Evolutionary conservation across 1,140 invertebrate species (phyloP), one percentile per base, ranked within the genome.

Genomic region (Drosophila bifasciata): DNA sequence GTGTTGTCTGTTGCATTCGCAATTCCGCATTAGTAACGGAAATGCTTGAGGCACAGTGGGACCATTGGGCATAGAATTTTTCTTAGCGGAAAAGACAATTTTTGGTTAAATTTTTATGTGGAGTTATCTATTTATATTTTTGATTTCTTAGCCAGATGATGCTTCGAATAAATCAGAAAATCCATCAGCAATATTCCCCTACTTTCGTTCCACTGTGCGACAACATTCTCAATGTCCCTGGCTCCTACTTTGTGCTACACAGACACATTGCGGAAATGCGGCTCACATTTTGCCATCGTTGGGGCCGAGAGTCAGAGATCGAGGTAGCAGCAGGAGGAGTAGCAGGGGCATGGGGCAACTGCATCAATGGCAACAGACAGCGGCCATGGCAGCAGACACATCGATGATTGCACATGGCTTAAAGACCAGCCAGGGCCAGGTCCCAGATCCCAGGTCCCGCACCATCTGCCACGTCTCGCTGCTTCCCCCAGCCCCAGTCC

Each of bases 331-430:
- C 9, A 11, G 25, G 1, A 9, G 25, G 1, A 28, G 25, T 7
- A 43, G 32, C 6, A 40, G 64, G 56, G 55, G 60, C 57, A 67
- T 19, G 60, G 66, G 52, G 61, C 28, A 36, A 57, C 58, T 74
- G 60, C 60, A 40, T 40, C 72, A 60, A 32, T 36, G 57, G 52
- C 62, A 23, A 16, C 64, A 25, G 64, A 66, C 60, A 73, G 60
- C 56, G 66, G 64, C 74, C 76, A 45, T 56, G 68, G 62, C 63
- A 72, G 58, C 63, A 72, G 68, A 63, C 77, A 64, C 81, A 86
- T 77, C 77, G 83, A 86, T 86, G 81, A 86, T 86, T 86, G 77
- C 80, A 76, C 71, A 75, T 75, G 72, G 72, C 72, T 75, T 75
- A 75, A 75, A 75, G 71, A 74, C 61, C 71, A 36, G 25, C 36